Evolutionary conservation across 2,888 invertebrate species (phyloP).

Genomic region (Alloplasta piceator): DNA sequence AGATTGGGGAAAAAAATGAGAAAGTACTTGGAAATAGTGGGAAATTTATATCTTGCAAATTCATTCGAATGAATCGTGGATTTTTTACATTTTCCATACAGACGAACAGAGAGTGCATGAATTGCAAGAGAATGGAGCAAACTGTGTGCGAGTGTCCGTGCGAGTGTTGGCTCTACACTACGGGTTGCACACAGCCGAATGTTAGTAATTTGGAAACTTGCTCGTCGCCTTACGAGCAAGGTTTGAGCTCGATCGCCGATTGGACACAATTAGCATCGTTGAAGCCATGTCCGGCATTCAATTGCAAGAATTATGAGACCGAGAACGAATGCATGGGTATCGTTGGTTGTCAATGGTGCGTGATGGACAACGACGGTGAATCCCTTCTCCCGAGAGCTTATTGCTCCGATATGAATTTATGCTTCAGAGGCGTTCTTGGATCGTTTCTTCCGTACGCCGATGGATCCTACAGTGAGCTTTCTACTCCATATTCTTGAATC

Average conservation of each 20-base stretch:
- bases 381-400: slow-evolving; percentile 88
- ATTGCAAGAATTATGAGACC: slow-evolving; percentile 87
- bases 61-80: background rate
- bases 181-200: slow-evolving; percentile 82
- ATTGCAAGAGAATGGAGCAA: slow-evolving; percentile 97
- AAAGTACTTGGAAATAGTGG: too few relatives aligned
- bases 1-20: too few relatives aligned
- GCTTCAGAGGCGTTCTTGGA: slow-evolving; percentile 94
- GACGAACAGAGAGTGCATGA: slow-evolving; percentile 93
- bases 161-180: slow-evolving; percentile 89
- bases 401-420: slow-evolving; percentile 91
- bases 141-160: slow-evolving; percentile 98
- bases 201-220: slow-evolving; percentile 75
- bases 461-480: slow-evolving; percentile 84
- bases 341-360: slow-evolving; percentile 96
- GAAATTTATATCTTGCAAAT: slow-evolving; percentile 5
- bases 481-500: background rate
- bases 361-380: slow-evolving; percentile 90
- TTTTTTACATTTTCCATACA: slow-evolving; percentile 70
- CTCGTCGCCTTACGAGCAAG: slow-evolving; percentile 78
- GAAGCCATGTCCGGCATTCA: slow-evolving; percentile 88
- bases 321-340: slow-evolving; percentile 88
- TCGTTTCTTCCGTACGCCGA: slow-evolving; percentile 93
- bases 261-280: slow-evolving; percentile 84
- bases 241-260: slow-evolving; percentile 69